Conservation (phyloP, 2,888 invertebrate species). For the Trisateles emortualis region DNA sequence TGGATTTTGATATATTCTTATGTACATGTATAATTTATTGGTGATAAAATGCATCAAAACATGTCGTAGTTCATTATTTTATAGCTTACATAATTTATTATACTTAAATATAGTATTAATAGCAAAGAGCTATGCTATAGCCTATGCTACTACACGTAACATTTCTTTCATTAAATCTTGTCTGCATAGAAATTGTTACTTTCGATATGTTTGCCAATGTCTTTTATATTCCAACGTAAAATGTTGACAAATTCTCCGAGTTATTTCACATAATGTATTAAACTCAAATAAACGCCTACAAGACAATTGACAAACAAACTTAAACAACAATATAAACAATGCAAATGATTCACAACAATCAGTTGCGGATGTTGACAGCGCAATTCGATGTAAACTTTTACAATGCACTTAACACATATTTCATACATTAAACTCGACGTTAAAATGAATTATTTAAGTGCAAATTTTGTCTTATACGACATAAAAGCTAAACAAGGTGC, state of each 20-base stretch:
- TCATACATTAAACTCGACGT: constrained; percentile 56
- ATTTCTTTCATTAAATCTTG: neutral
- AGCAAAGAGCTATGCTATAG: no score
- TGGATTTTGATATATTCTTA: no score
- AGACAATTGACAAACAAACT: constrained; percentile 25
- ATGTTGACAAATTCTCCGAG: neutral
- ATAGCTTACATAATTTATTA: no score
- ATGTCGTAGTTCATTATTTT: no score
- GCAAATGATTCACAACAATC: constrained; percentile 20
- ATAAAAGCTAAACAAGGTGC: constrained; percentile 60
- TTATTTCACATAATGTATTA: neutral
- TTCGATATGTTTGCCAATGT: neutral
- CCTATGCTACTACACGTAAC: neutral
- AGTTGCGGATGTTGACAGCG: constrained; percentile 42
- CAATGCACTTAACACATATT: constrained; percentile 55
- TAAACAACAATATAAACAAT: constrained; percentile 23
- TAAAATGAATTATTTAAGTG: constrained; percentile 56
- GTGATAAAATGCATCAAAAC: no score
- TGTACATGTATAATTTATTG: no score
- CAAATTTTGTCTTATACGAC: constrained; percentile 58
- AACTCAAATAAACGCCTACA: constrained; percentile 1
- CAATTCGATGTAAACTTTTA: constrained; percentile 38
- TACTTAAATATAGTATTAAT: no score
- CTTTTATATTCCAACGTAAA: neutral
- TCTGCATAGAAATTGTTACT: neutral